Conservation (phyloP, 2,113 vertebrate species). For the Ochotona curzoniae region DNA sequence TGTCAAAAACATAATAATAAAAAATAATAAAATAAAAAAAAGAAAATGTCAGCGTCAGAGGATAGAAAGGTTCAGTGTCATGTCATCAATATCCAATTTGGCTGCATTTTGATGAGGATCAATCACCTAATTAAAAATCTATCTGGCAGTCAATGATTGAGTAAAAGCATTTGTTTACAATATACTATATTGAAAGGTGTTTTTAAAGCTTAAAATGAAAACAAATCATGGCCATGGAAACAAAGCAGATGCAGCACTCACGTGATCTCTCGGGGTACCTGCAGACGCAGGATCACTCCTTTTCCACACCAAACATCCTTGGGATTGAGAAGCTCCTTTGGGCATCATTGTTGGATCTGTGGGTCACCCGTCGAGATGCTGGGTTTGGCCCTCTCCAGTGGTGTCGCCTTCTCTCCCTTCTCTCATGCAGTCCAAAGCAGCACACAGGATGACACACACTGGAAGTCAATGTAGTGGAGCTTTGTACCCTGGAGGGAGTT, state of each 20-base stretch:
- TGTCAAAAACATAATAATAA: too few relatives aligned
- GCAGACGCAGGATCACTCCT: constrained; percentile 38
- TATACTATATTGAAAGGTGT: constrained; percentile 38
- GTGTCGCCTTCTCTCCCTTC: background rate
- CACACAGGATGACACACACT: background rate
- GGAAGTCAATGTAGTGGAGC: background rate
- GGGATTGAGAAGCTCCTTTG: constrained; percentile 25
- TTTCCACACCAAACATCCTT: constrained; percentile 42
- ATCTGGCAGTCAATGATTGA: constrained; percentile 34
- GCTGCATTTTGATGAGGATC: constrained; percentile 44
- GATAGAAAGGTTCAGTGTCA: constrained; percentile 56
- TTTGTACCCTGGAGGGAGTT: background rate
- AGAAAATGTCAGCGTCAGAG: background rate
- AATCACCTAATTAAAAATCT: constrained; percentile 65
- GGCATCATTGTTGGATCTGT: constrained; percentile 29
- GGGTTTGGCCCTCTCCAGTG: background rate
- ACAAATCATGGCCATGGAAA: constrained; percentile 38
- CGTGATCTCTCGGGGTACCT: background rate
- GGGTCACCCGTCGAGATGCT: background rate
- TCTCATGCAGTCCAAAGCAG: constrained; percentile 11
- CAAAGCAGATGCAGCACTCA: constrained; percentile 14
- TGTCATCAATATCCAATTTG: constrained; percentile 52
- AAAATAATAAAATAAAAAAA: too few relatives aligned
- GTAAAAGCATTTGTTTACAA: constrained; percentile 48
- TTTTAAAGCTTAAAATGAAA: constrained; percentile 44